Evolutionary conservation across 1,140 invertebrate genomes (phyloP), one percentile per base, ranked within the genome.

Genomic region (Apis cerana): DNA sequence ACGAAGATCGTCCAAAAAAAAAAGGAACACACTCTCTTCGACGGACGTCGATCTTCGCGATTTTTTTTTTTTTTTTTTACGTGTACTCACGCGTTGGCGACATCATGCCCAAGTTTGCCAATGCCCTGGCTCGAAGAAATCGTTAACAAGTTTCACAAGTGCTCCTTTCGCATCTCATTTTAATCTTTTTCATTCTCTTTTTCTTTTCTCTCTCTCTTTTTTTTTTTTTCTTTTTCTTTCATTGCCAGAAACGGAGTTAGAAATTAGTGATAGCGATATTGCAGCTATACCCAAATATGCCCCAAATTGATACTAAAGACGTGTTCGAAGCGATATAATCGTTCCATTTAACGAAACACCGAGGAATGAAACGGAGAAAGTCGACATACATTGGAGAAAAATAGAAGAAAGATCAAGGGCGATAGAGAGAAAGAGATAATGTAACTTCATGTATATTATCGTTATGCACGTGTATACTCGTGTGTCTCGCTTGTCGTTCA

Each of bases 71-170:
- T 33, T 33, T 33, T 43, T 43, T 43, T 43, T 43, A 58, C 56
- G 71, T 59, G 21, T 61, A 10, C 27, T 48, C 91, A 90, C 91
- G 92, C 92, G 94, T 94, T 94, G 94, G 93, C 94, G 92, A 94
- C 93, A 94, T 92, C 93, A 94, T 94, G 93, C 93, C 92, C 92
- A 94, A 94, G 95, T 95, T 96, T 96, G 96, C 96, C 96, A 97
- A 97, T 97, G 96, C 96, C 96, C 96, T 97, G 96, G 96, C 96
- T 96, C 95, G 95, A 92, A 92, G 93, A 93, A 89, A 93, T 91
- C 77, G 89, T 92, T 91, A 90, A 90, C 89, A 43, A 43, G 0
- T 91, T 91, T 86, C 83, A 65, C 23, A 92, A 94, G 93, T 94
- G 93, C 93, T 94, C 93, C 93, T 93, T 94, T 92, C 91, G 80